These are phyloP conservation scores for Clusia tigrina DNA, from an alignment of 2,888 invertebrate genomes.

Conservation along the genomic window DNA sequence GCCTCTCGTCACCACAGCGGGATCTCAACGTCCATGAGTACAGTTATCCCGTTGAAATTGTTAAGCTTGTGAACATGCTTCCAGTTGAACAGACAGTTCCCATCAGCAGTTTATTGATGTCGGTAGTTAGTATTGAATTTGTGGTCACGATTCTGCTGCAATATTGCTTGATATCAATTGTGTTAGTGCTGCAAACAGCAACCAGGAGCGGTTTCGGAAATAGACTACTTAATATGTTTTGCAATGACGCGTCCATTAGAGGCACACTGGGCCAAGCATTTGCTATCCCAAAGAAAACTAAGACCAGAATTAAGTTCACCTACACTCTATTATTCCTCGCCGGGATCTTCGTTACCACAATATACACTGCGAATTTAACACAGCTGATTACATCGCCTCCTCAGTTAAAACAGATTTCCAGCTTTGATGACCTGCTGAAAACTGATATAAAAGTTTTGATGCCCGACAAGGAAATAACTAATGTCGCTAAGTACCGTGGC, in stretches of 20 bases:
- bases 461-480: background rate
- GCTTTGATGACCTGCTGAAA: slow-evolving; percentile 39
- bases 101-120: slow-evolving; percentile 26
- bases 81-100: slow-evolving; percentile 40
- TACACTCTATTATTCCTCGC: slow-evolving; percentile 34
- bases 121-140: slow-evolving; percentile 17
- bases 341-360: slow-evolving; percentile 41
- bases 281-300: slow-evolving; percentile 25
- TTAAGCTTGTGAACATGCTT: slow-evolving; percentile 41
- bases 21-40: slow-evolving; percentile 19
- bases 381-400: slow-evolving; percentile 43
- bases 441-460: slow-evolving; percentile 38
- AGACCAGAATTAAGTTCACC: slow-evolving; percentile 28
- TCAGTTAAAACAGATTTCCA: slow-evolving; percentile 25
- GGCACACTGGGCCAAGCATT: slow-evolving; percentile 45
- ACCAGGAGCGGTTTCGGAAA: too few relatives aligned
- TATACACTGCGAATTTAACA: slow-evolving; percentile 44
- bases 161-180: slow-evolving; percentile 26
- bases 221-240: too few relatives aligned
- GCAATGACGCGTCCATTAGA: slow-evolving; percentile 41
- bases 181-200: slow-evolving; percentile 17
- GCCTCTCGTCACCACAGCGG: slow-evolving; percentile 15
- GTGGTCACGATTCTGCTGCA: slow-evolving; percentile 20
- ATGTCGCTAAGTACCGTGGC: background rate
- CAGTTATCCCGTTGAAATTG: slow-evolving; percentile 37